phyloP scores from a whole-genome alignment of 2,113 vertebrate genomes.

The Sigmodon hispidus region DNA sequence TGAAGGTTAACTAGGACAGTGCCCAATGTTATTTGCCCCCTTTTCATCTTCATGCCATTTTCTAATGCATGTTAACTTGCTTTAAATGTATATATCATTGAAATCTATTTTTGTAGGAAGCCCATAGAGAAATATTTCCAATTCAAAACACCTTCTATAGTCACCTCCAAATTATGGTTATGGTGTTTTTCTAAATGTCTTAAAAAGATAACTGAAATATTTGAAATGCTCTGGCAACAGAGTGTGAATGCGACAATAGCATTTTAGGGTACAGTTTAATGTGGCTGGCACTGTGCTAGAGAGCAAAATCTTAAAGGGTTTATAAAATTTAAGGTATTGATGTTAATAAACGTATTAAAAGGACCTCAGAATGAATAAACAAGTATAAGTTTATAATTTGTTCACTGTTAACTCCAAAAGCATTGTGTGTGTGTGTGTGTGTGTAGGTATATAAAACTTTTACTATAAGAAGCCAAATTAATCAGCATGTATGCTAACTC shows the following conservation, averaged over 20 bases:
- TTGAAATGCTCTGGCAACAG: conserved; percentile 10
- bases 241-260: neutral
- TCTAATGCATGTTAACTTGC: neutral
- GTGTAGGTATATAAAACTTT: neutral
- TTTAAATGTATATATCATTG: neutral
- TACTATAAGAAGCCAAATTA: neutral
- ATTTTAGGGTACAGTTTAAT: neutral
- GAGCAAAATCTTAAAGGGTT: neutral
- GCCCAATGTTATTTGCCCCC: neutral
- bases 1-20: neutral
- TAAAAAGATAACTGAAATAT: neutral
- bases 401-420: neutral
- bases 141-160: neutral
- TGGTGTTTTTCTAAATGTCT: neutral
- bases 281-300: neutral
- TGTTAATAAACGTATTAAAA: neutral
- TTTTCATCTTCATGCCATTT: neutral
- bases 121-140: neutral
- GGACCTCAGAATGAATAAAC: neutral
- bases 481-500: neutral
- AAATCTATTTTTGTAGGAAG: neutral
- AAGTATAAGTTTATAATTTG: neutral
- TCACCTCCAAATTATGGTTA: neutral
- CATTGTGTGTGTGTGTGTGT: neutral
- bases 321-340: neutral